Conservation (phyloP, 2,888 invertebrate species). For the Pollenia amentaria region DNA sequence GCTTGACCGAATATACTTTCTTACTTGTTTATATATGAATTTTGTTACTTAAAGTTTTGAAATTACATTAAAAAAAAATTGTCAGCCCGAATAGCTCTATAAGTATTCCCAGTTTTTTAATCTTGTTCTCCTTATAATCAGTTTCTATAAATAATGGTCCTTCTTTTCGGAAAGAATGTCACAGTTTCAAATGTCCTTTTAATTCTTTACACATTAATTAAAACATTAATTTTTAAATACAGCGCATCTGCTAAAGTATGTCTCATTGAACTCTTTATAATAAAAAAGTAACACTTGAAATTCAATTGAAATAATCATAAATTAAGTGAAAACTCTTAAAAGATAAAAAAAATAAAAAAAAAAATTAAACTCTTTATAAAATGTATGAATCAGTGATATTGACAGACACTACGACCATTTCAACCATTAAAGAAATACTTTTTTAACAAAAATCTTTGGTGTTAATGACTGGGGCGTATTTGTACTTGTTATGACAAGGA, state of each 20-base stretch:
- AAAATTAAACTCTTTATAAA: slow-evolving; percentile 14
- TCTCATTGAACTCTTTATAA: not conserved
- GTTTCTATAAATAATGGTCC: not conserved
- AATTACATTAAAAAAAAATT: too few relatives aligned
- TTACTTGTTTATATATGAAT: too few relatives aligned
- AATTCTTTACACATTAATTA: slow-evolving; percentile 3
- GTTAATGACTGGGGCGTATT: slow-evolving; percentile 53
- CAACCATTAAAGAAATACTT: slow-evolving; percentile 26
- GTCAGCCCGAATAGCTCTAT: too few relatives aligned
- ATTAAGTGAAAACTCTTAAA: slow-evolving; percentile 23
- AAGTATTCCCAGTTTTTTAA: too few relatives aligned
- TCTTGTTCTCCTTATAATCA: not conserved
- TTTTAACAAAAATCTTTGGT: slow-evolving; percentile 15
- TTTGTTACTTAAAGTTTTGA: too few relatives aligned
- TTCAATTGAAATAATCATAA: slow-evolving; percentile 34
- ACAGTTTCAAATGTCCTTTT: slow-evolving; percentile 9
- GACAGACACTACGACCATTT: slow-evolving; percentile 52
- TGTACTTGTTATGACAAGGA: not conserved
- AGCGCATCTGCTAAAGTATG: too few relatives aligned
- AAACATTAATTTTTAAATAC: not conserved
- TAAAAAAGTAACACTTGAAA: not conserved
- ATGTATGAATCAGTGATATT: slow-evolving; percentile 37
- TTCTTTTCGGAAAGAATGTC: not conserved
- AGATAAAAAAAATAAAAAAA: not conserved
- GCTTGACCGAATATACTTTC: too few relatives aligned